Evolutionary conservation across 2,797 vertebrate genomes (phyloP).

Genomic region (Falco columbarius): DNA sequence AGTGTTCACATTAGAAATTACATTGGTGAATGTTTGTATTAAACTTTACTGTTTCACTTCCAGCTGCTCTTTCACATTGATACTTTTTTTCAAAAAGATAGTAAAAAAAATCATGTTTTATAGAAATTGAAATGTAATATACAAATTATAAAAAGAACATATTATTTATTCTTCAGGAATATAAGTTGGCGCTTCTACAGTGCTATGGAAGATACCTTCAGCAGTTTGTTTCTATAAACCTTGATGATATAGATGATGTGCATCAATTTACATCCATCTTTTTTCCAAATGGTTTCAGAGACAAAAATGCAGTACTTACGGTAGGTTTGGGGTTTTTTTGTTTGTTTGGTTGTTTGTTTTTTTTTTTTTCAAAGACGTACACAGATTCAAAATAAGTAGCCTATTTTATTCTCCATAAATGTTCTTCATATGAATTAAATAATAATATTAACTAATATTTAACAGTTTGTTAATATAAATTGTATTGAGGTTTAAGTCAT

Average conservation of each 20-base stretch:
- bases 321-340: conserved; percentile 66
- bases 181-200: conserved; percentile 87
- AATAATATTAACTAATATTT: background rate
- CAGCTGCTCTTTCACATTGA: background rate
- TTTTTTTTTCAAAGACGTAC: background rate
- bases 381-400: background rate
- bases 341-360: background rate
- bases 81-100: background rate
- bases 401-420: background rate
- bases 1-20: background rate
- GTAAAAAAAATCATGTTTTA: background rate
- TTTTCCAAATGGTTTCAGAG: conserved; percentile 86
- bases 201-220: conserved; percentile 87
- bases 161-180: conserved; percentile 78
- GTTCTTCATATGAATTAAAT: background rate
- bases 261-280: conserved; percentile 81
- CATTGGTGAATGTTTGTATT: background rate
- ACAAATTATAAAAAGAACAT: background rate
- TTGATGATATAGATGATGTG: conserved; percentile 79
- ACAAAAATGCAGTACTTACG: conserved; percentile 77
- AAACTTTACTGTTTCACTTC: background rate
- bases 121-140: background rate
- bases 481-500: background rate
- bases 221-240: conserved; percentile 73
- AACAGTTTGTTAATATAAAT: background rate